Evolutionary conservation across 2,888 invertebrate species (phyloP).

Genomic region (Cephus rjabovi): DNA sequence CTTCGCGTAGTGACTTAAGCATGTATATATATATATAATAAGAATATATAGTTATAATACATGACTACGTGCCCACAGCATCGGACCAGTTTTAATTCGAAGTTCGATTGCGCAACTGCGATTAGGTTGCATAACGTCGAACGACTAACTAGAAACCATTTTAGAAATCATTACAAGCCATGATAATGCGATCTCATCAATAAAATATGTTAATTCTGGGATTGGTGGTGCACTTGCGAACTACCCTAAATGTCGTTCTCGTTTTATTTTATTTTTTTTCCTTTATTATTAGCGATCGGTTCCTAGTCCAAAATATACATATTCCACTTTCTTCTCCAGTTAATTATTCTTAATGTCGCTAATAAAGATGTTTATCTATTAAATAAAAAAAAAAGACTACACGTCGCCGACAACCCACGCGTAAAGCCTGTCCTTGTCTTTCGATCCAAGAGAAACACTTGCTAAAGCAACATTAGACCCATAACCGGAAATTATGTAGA

Average conservation of each 20-base stretch:
- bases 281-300: not conserved
- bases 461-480: not conserved
- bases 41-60: not conserved
- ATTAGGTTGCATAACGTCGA: conserved; percentile 4
- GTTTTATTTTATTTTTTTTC: not conserved
- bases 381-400: not conserved
- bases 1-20: not conserved
- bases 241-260: not conserved
- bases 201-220: conserved; percentile 1
- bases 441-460: not conserved
- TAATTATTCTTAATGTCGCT: not conserved
- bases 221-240: not conserved
- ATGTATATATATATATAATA: not conserved
- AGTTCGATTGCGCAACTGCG: conserved; percentile 26
- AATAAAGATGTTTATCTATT: not conserved
- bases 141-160: conserved; percentile 4
- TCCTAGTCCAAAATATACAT: not conserved
- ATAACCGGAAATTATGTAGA: not conserved
- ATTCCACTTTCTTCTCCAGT: not conserved
- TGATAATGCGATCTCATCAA: conserved; percentile 7
- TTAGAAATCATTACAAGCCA: conserved; percentile 7
- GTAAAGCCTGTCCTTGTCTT: not conserved
- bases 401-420: not conserved
- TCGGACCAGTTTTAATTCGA: conserved; percentile 25
- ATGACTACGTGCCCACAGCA: not conserved